Evolutionary conservation across 2,797 vertebrate species (phyloP), one percentile per base, ranked within the genome.

Genomic region (Otolemur crassicaudatus): DNA sequence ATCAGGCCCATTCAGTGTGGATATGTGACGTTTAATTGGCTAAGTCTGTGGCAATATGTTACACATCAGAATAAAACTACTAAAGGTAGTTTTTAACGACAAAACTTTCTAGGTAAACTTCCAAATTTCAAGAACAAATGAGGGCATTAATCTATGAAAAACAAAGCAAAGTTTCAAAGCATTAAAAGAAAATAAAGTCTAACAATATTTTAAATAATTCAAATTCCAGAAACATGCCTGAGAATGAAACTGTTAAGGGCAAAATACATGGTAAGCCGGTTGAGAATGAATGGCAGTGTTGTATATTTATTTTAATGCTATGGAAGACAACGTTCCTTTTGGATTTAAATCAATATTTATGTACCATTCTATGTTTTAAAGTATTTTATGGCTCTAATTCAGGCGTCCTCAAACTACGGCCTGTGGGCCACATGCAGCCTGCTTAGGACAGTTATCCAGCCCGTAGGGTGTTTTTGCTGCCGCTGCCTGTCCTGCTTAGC

Each of bases 121-220:
- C 14, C 60, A 87, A 77, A 67, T 46, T 61, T 69, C 40, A 53
- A 61, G 19, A 88, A 73, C 34, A 67, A 84, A 79, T 53, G 56
- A 25, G 29, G 53, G 13, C 43, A 5, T 43, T 67, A 80, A 29
- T n/a, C 37, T 31, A 67, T 19, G 29, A 79, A 90, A 95, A 84
- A 34, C 84, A 90, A 95, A 84, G 43, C 84, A 60, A 94, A 76
- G 49, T 73, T 79, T 84, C 60, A 88, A 73, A 79, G 25, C 14
- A 84, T 40, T 83, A 61, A 49, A 46, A 29, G 31, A 91, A 90
- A 93, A 87, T 34, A 69, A 77, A 90, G 83, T 23, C 19, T 86
- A 65, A 70, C 29, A 25, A 22, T 87, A 70, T 76, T 14, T 91
- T 77, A 87, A 90, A 89, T 69, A 89, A 82, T 25, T 82, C 43